Conservation (phyloP, 2,113 vertebrate species). For the Leucopternis melanops region DNA sequence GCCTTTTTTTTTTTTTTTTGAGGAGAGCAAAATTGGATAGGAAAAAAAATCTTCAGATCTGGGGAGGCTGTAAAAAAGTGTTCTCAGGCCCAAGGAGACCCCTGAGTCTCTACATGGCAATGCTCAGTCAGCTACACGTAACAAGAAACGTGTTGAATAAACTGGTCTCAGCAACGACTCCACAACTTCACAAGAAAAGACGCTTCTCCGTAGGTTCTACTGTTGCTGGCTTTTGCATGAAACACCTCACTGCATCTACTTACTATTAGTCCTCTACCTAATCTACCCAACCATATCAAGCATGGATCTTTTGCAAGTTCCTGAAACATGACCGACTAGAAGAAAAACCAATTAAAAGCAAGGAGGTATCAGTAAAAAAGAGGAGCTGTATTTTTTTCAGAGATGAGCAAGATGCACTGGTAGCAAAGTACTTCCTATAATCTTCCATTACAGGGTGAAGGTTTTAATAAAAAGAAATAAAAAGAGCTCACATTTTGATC, state of each 20-base stretch:
- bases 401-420: neutral
- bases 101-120: neutral
- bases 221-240: neutral
- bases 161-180: neutral
- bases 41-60: neutral
- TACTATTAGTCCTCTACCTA: neutral
- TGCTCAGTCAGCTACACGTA: neutral
- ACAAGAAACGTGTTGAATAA: neutral
- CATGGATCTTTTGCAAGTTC: neutral
- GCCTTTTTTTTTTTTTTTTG: neutral
- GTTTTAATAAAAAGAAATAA: conserved; percentile 65
- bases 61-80: neutral
- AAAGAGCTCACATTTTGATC: conserved; percentile 63
- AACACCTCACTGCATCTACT: neutral
- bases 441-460: conserved; percentile 41
- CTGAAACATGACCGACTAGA: neutral
- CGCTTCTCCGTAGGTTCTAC: neutral
- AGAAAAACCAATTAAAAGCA: conserved; percentile 3
- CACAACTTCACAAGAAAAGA: neutral
- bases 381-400: neutral
- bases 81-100: neutral
- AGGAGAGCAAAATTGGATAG: neutral
- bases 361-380: neutral
- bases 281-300: neutral
- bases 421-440: conserved; percentile 23